Evolutionary conservation across 2,113 vertebrate genomes (phyloP), one percentile per base, ranked within the genome.

Genomic region (Leptobrachium leishanense): DNA sequence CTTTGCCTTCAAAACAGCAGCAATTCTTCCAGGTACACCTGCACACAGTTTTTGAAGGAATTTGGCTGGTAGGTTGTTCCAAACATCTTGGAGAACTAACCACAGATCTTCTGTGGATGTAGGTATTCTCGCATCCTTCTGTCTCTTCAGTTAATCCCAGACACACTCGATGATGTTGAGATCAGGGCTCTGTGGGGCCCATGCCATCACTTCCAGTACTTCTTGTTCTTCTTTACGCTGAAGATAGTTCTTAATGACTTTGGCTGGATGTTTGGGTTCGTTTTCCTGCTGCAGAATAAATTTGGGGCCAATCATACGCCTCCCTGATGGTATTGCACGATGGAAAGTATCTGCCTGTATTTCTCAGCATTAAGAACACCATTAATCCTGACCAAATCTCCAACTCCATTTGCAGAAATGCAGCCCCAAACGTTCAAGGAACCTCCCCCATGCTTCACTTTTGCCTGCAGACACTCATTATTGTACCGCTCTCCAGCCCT

Each of bases 311-410:
- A 59, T 59, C 55, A 59, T 8, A 59, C 13, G 55, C 55, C 20
- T 31, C 20, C 20, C 10, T 5, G 55, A 15, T 59, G 15, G 63
- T 64, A 64, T 39, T 64, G 15, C 7, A 65, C 39, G n/a, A 5
- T 65, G 4, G 3, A 1, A 65, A 65, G 20, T 65, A 65, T 39
- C 20, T 65, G 63, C 20, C 63, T 65, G 63, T 65, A 65, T 39
- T 65, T 65, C 63, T 65, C 63, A 46, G 42, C 68, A 70, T 70
- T 70, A 5, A 70, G 43, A 7, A 70, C 3, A 70, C 42, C 68
- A 46, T 4, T 70, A 6, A 70, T 50, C 7, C 15, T 44, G 15
- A 46, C 43, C 68, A 70, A 70, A 9, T 4, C 6, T 2, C 6
- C 10, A 31, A 3, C 5, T 5, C 12, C n/a, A 1, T 3, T 5